A percentile compares a stretch with the other conserved stretches of the same genome.
Evolutionary conservation across 1,140 invertebrate species (phyloP).

Genomic region (Scaptomyza pallida): DNA sequence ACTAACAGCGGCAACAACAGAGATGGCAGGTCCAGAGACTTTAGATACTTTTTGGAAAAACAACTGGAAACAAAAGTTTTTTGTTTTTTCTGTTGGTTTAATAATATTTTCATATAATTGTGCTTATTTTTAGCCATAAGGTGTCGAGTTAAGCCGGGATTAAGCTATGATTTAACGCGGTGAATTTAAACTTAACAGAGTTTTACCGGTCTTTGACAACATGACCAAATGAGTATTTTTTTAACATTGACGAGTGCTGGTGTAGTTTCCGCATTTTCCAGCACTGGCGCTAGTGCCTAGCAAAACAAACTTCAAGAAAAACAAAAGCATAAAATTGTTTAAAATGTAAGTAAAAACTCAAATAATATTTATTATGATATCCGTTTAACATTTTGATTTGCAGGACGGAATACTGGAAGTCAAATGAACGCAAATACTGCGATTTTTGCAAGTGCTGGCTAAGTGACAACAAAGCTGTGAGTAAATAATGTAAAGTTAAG

Average conservation of each 20-base stretch:
- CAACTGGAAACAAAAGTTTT: no score
- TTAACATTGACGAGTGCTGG: background rate
- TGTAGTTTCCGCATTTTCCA: background rate
- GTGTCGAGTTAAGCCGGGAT: background rate
- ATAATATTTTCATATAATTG: no score
- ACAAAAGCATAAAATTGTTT: constrained; percentile 41
- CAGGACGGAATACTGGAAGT: constrained; percentile 99
- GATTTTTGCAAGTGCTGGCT: constrained; percentile 99
- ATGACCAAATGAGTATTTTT: background rate
- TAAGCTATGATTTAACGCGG: background rate
- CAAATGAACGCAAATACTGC: constrained; percentile 96
- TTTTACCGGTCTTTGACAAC: background rate
- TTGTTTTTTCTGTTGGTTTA: no score
- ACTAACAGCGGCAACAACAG: background rate
- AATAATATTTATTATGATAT: background rate
- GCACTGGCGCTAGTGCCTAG: background rate
- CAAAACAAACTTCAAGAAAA: constrained; percentile 9
- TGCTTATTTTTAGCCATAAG: background rate
- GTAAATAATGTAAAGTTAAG: constrained; percentile 3
- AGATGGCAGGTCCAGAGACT: background rate
- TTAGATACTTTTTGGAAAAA: background rate
- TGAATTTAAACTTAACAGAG: background rate
- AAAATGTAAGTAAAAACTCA: constrained; percentile 1
- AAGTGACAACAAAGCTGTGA: constrained; percentile 97
- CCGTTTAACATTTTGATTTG: constrained; percentile 48